Evolutionary conservation across 2,888 invertebrate species (phyloP).

Genomic region (Drosophila meridionalis): DNA sequence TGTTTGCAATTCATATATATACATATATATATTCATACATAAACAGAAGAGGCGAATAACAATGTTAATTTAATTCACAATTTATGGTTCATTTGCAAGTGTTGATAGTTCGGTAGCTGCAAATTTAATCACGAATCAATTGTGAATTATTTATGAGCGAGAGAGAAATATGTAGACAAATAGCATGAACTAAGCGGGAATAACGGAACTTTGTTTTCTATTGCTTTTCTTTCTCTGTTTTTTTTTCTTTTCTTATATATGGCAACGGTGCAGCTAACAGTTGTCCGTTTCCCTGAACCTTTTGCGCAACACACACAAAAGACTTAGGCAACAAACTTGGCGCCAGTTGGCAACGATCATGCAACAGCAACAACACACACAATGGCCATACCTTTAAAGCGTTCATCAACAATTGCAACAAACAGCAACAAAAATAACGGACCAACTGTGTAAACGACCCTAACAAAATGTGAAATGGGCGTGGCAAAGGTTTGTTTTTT

Average conservation of each 20-base stretch:
- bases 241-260: slow-evolving; percentile 5
- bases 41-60: background rate
- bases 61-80: slow-evolving; percentile 35
- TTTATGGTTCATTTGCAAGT: slow-evolving; percentile 71
- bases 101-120: slow-evolving; percentile 70
- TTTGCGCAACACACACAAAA: slow-evolving; percentile 75
- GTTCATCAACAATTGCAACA: slow-evolving; percentile 28
- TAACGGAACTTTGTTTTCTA: slow-evolving; percentile 24
- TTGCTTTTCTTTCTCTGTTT: background rate
- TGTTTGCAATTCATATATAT: slow-evolving; percentile 32
- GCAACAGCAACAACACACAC: slow-evolving; percentile 48
- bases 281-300: slow-evolving; percentile 41
- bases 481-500: slow-evolving; percentile 3
- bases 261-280: slow-evolving; percentile 25
- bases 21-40: background rate
- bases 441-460: slow-evolving; percentile 57
- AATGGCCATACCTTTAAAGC: slow-evolving; percentile 27
- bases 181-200: slow-evolving; percentile 36
- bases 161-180: slow-evolving; percentile 13
- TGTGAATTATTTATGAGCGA: slow-evolving; percentile 34
- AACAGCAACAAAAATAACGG: slow-evolving; percentile 29
- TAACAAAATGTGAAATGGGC: slow-evolving; percentile 8
- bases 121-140: slow-evolving; percentile 57
- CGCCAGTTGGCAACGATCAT: slow-evolving; percentile 71
- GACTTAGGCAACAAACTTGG: slow-evolving; percentile 78